Evolutionary conservation across 2,113 vertebrate genomes (phyloP).

Genomic region (Stigmatopora nigra): DNA sequence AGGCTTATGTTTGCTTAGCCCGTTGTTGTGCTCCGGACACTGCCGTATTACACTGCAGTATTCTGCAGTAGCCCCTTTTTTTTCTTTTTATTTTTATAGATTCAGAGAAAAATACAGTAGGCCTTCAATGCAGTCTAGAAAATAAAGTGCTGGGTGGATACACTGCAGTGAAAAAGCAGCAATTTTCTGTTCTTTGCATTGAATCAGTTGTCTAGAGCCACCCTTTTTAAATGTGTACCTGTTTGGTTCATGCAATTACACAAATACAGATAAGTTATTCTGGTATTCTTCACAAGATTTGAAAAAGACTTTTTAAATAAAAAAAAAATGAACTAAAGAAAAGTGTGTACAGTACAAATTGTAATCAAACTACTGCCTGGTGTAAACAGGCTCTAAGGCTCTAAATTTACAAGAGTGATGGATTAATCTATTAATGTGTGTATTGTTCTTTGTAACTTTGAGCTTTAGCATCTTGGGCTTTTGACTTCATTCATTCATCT

Average conservation of each 20-base stretch:
- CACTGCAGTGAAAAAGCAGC: neutral
- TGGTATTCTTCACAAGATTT: slow-evolving; percentile 1
- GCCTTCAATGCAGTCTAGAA: neutral
- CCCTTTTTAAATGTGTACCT: neutral
- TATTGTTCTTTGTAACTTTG: neutral
- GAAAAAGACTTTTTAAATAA: neutral
- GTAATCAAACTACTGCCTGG: slow-evolving; percentile 8
- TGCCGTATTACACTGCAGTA: neutral
- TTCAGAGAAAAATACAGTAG: neutral
- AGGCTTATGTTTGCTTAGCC: neutral
- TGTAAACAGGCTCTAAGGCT: slow-evolving; percentile 10
- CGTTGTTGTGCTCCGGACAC: neutral
- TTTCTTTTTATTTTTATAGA: neutral
- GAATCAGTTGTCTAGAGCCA: neutral
- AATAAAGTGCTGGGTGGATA: neutral
- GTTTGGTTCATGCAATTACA: neutral
- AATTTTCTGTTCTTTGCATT: neutral
- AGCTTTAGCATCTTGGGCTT: neutral
- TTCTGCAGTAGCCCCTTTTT: neutral
- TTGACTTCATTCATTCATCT: neutral
- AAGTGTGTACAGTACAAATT: neutral
- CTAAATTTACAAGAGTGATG: slow-evolving; percentile 3
- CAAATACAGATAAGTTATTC: slow-evolving; percentile 6
- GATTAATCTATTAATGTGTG: neutral
- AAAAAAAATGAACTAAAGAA: neutral